These are phyloP conservation scores for Psammodynastes pulverulentus DNA, from an alignment of 2,113 vertebrate species.

Conservation along the genomic window DNA sequence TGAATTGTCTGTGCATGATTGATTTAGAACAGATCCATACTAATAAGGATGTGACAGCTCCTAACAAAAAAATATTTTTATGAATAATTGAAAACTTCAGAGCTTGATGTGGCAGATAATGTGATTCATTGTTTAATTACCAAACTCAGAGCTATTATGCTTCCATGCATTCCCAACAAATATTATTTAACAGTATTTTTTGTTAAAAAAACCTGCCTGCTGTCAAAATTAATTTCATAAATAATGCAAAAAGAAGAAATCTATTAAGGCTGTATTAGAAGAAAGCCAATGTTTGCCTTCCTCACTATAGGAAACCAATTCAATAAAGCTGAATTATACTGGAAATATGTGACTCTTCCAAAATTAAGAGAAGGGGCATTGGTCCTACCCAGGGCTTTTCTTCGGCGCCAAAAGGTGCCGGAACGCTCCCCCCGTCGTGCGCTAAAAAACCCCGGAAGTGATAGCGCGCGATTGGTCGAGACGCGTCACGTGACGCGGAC, in stretches of 20 bases:
- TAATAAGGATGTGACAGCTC: constrained; percentile 73
- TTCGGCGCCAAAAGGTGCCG: too few species aligned
- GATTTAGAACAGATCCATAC: constrained; percentile 72
- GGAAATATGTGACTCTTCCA: background rate
- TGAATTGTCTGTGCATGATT: constrained; percentile 72
- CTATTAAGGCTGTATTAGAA: constrained; percentile 1
- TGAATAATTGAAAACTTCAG: constrained; percentile 68
- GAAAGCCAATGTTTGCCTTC: background rate
- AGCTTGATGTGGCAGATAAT: constrained; percentile 56
- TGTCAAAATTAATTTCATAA: constrained; percentile 43
- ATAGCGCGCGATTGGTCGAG: too few species aligned
- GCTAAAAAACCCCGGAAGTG: too few species aligned
- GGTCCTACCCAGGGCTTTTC: too few species aligned
- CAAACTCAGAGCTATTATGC: constrained; percentile 32
- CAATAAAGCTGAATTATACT: background rate
- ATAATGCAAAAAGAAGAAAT: constrained; percentile 32
- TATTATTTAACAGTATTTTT: background rate
- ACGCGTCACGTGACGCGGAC: too few species aligned
- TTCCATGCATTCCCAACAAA: constrained; percentile 33
- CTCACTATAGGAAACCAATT: background rate
- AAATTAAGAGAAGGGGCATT: too few species aligned
- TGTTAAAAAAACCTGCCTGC: constrained; percentile 16
- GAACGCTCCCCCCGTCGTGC: too few species aligned
- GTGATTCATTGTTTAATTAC: constrained; percentile 52
- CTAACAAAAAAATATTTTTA: constrained; percentile 69